Conservation (phyloP, 2,888 invertebrate species). For the Trachelus tabidus region DNA sequence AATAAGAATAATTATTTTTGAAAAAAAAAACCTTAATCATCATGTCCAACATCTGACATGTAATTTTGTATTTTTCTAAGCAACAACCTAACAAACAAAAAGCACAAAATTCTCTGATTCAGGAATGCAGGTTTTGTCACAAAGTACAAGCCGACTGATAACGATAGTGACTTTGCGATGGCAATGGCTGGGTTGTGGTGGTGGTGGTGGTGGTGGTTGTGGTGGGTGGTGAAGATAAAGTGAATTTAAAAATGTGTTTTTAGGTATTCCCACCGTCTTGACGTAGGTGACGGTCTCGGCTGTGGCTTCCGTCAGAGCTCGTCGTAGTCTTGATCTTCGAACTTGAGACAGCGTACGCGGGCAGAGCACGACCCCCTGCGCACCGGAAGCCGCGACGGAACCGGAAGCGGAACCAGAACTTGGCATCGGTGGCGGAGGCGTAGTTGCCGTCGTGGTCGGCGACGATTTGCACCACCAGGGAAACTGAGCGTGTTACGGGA, state of each 20-base stretch:
- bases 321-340: conserved; percentile 85
- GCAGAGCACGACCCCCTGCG: conserved; percentile 88
- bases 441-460: conserved; percentile 57
- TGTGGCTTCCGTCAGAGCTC: conserved; percentile 91
- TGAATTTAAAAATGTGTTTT: conserved; percentile 14
- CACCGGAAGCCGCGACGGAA: conserved; percentile 52
- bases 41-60: too few relatives aligned
- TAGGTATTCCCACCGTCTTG: conserved; percentile 79
- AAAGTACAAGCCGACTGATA: too few relatives aligned
- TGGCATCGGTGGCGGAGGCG: conserved; percentile 43
- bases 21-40: too few relatives aligned
- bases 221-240: background rate
- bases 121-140: too few relatives aligned
- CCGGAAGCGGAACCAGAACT: conserved; percentile 44
- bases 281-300: conserved; percentile 89
- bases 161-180: too few relatives aligned
- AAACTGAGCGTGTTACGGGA: conserved; percentile 57
- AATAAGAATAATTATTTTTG: too few relatives aligned
- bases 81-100: too few relatives aligned
- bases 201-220: background rate
- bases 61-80: too few relatives aligned
- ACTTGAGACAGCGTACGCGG: conserved; percentile 91
- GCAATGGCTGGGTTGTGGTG: conserved; percentile 6
- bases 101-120: too few relatives aligned
- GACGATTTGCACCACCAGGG: conserved; percentile 66